Evolutionary conservation across 2,797 vertebrate genomes (phyloP).

Genomic region (Propithecus deckenii): DNA sequence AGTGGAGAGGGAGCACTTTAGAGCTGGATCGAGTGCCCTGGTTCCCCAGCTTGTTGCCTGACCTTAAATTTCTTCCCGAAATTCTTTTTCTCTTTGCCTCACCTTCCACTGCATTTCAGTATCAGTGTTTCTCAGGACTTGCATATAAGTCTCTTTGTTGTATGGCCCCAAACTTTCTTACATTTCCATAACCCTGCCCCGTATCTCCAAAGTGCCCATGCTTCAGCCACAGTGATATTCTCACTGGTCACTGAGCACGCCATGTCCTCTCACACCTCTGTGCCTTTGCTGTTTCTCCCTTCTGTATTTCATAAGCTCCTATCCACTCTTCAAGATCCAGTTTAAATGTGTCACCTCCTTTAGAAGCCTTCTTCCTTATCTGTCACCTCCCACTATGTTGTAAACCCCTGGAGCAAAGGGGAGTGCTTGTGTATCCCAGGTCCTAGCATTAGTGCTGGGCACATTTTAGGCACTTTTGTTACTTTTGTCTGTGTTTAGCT

Average conservation of each 20-base stretch:
- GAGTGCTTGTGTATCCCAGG: background rate
- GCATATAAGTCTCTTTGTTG: background rate
- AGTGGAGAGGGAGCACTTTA: background rate
- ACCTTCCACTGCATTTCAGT: background rate
- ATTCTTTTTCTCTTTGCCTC: background rate
- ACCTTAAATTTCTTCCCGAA: background rate
- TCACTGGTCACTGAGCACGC: background rate
- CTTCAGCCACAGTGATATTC: background rate
- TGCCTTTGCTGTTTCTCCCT: background rate
- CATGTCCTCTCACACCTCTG: background rate
- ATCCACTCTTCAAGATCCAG: background rate
- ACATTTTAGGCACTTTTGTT: background rate
- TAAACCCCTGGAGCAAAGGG: background rate
- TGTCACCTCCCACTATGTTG: background rate
- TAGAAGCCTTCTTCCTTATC: background rate
- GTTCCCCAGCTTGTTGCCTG: background rate
- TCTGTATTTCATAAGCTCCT: background rate
- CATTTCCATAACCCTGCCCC: background rate
- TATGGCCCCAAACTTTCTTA: background rate
- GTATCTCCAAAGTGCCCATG: background rate
- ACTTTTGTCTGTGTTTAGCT: background rate
- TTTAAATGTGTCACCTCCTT: conserved; percentile 1
- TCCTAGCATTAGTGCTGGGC: background rate
- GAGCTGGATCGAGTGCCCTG: background rate
- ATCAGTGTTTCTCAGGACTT: background rate